Evolutionary conservation across 2,888 invertebrate genomes (phyloP), one percentile per base, ranked within the genome.

Genomic region (Strigamia maritima): DNA sequence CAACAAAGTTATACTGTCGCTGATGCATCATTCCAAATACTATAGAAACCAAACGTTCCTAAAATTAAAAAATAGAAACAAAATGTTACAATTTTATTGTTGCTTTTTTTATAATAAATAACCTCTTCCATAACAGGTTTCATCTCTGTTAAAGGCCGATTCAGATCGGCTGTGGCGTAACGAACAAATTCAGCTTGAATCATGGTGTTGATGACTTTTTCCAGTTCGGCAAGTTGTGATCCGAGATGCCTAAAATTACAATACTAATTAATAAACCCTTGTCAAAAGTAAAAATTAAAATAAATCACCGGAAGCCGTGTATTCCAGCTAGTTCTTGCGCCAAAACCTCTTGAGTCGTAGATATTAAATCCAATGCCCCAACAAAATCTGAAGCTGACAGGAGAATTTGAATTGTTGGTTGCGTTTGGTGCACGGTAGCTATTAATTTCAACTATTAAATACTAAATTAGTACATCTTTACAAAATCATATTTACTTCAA

Each of bases 351-450:
- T 98, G 96, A 1, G 98, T 97, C 3, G 97, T 97, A 82, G 94
- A 92, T 83, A 99, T 99, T 81, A 99, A 90, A 87, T 99, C 98
- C 81, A 99, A 88, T 0, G 98, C 98, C 60, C 95, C 97, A 49
- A 97, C 97, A 89, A 97, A 99, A 87, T 99, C 98, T 81, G 95
- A 95, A 12, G 95, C 95, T 81, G 97, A 95, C 74, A 99, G 88
- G 76, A 98, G 88, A 79, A 97, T 89, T 86, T 99, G 99, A 84
- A 99, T 93, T 87, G 96, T 98, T 0, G 97, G 95, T 86, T 99
- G 99, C 22, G 98, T 98, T 88, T 99, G 98, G 86, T 97, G 93
- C 10, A 98, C 96, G 3, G 96, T 97, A 8, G 93, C 91, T 92
- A 98, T 97, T 80, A 97, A 87, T 85, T 94, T 94, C 75, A 98